Conservation (phyloP, 1,140 invertebrate species). For the Eurosta solidaginis region DNA sequence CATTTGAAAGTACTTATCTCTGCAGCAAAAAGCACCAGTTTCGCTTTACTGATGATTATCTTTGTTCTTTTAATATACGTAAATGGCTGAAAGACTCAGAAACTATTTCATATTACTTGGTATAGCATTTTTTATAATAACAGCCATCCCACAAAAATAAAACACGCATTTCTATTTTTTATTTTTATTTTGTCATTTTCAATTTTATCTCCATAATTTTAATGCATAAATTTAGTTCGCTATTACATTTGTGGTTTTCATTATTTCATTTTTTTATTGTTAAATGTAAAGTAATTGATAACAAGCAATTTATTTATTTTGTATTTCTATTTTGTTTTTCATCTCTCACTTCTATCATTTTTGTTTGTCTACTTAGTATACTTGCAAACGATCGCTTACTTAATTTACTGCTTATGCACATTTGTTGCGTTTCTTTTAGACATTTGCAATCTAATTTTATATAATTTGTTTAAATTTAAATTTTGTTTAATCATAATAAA, state of each 20-base stretch:
- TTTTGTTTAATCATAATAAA: background rate
- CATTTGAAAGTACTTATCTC: too few relatives aligned
- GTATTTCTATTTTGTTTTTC: conserved; percentile 8
- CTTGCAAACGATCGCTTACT: conserved; percentile 12
- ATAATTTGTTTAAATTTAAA: background rate
- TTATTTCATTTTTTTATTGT: background rate
- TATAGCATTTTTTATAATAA: too few relatives aligned
- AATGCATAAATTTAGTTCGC: conserved; percentile 28
- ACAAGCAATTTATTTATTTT: conserved; percentile 14
- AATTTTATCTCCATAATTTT: conserved; percentile 22
- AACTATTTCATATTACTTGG: too few relatives aligned
- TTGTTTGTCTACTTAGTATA: conserved; percentile 11
- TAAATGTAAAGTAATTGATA: conserved; percentile 23
- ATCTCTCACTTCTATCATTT: background rate
- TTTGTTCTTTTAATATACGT: too few relatives aligned
- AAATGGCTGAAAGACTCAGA: too few relatives aligned
- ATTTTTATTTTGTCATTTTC: conserved; percentile 7
- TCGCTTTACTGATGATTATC: too few relatives aligned
- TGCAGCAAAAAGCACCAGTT: too few relatives aligned
- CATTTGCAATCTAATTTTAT: background rate
- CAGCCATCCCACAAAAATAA: too few relatives aligned
- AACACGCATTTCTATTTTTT: background rate
- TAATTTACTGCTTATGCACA: background rate
- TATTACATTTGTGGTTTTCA: conserved; percentile 13
- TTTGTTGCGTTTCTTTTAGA: background rate